Evolutionary conservation across 30 jellyfish, hydroid and myxozoan genomes (phyloP).

Genomic region (Aurelia coerulea): DNA sequence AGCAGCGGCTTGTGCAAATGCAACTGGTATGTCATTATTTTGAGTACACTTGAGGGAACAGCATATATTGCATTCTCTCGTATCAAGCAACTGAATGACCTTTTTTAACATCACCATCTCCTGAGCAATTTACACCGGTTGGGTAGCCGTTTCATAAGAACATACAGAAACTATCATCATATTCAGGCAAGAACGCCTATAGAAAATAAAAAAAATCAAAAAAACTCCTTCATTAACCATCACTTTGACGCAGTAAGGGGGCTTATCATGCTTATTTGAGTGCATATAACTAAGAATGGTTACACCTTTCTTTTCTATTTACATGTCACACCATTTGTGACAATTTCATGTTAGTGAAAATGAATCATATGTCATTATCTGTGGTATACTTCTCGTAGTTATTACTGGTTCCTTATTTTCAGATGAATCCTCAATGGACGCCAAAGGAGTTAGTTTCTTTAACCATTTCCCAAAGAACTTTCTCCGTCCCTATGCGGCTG

Average conservation of each 20-base stretch:
- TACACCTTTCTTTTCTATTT: neutral
- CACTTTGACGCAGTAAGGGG: constrained; percentile 13
- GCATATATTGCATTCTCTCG: too few relatives aligned
- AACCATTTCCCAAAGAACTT: constrained; percentile 13
- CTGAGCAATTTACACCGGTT: too few relatives aligned
- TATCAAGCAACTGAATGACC: too few relatives aligned
- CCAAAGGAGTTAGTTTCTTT: neutral
- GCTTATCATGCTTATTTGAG: neutral
- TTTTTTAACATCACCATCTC: too few relatives aligned
- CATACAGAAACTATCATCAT: too few relatives aligned
- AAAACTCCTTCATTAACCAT: neutral
- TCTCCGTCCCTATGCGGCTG: neutral
- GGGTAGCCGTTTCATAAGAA: too few relatives aligned
- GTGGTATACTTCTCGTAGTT: neutral
- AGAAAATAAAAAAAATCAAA: too few relatives aligned
- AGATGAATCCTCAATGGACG: neutral
- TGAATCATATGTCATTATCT: neutral
- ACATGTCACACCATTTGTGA: neutral
- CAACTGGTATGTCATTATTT: too few relatives aligned
- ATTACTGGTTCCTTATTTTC: neutral
- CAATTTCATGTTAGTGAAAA: neutral
- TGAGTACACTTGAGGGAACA: too few relatives aligned
- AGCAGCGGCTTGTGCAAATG: too few relatives aligned
- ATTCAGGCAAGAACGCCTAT: too few relatives aligned
- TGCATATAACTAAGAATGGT: constrained; percentile 5